Percentiles rank a stretch among this genome's conserved stretches.
Conservation (phyloP, 2,113 vertebrate species). For the Cinclus cinclus region DNA sequence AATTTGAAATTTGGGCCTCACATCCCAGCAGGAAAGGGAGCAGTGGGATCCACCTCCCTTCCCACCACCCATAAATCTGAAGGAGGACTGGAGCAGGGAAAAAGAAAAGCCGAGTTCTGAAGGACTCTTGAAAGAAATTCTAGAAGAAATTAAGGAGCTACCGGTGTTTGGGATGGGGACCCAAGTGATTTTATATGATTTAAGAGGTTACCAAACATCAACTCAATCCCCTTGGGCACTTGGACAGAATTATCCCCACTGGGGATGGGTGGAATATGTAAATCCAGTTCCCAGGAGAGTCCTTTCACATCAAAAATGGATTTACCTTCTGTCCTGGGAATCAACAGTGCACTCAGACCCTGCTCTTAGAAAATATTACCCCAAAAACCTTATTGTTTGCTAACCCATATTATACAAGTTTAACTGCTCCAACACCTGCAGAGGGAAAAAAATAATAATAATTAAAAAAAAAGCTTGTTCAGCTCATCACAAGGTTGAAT, state of each 20-base stretch:
- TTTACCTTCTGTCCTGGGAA: not conserved
- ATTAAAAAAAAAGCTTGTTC: not conserved
- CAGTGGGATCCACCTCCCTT: not conserved
- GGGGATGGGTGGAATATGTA: not conserved
- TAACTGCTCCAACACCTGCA: not conserved
- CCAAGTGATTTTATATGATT: not conserved
- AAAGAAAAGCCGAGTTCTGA: not conserved
- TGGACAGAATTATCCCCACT: not conserved
- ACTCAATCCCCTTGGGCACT: not conserved
- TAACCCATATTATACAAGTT: rapidly evolving
- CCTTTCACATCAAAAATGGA: not conserved
- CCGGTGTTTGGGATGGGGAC: not conserved
- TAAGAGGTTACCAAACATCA: not conserved
- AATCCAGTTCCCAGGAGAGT: not conserved
- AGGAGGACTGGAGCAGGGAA: not conserved
- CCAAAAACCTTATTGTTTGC: not conserved
- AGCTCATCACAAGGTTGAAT: not conserved
- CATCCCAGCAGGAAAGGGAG: not conserved
- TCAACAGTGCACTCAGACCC: rapidly evolving
- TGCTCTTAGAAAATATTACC: not conserved
- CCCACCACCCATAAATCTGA: not conserved
- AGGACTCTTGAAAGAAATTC: not conserved
- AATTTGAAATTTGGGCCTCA: not conserved
- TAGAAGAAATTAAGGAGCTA: not conserved
- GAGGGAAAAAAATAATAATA: not conserved